Evolutionary conservation across 2,797 vertebrate species (phyloP).

Genomic region (Pseudochirops cupreus): DNA sequence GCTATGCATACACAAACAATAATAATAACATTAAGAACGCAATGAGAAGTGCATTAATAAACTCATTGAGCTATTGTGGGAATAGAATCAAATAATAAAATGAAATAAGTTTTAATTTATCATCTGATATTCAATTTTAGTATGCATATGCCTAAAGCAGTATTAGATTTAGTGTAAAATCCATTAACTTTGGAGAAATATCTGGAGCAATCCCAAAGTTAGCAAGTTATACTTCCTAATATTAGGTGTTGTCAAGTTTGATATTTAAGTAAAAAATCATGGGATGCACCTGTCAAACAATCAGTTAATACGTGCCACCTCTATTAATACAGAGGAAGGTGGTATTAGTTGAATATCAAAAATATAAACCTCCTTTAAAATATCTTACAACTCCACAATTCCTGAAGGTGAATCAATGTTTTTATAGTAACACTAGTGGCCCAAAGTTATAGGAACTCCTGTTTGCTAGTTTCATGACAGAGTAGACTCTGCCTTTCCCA

Average conservation of each 20-base stretch:
- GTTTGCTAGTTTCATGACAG: constrained; percentile 63
- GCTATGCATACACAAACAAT: neutral
- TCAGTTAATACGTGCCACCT: neutral
- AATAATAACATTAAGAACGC: neutral
- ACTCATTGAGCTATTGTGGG: neutral
- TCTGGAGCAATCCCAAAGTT: neutral
- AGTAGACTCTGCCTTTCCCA: constrained; percentile 61
- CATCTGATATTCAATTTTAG: no score
- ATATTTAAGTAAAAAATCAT: neutral
- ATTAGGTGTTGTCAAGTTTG: neutral
- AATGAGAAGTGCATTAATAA: neutral
- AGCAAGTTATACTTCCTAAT: neutral
- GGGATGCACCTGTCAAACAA: neutral
- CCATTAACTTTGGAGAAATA: neutral
- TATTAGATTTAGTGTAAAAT: neutral
- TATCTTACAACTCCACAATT: constrained; percentile 47
- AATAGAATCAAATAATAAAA: neutral
- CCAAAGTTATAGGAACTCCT: constrained; percentile 60
- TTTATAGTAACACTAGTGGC: constrained; percentile 54
- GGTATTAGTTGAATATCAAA: constrained; percentile 10
- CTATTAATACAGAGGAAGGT: constrained; percentile 1
- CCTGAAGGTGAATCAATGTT: neutral
- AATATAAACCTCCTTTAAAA: constrained; percentile 44
- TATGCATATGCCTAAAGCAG: neutral
- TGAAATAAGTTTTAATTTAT: neutral